Percentiles rank a stretch among this genome's conserved stretches.
Conservation (phyloP, 2,113 vertebrate genomes). For the Rhegmatorhina hoffmannsi region DNA sequence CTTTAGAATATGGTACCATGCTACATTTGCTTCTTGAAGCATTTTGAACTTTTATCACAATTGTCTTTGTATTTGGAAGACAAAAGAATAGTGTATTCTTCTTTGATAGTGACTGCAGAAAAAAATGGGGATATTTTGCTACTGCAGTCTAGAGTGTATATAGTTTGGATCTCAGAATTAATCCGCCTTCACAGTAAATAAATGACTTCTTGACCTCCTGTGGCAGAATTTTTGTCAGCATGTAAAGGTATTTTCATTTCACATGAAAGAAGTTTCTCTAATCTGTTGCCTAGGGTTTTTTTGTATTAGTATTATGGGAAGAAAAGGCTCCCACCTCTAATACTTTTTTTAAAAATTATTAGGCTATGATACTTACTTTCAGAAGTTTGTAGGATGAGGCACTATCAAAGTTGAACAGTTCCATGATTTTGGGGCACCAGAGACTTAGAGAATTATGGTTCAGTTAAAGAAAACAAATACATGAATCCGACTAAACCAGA, state of each 20-base stretch:
- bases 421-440: neutral
- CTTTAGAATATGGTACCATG: slow-evolving; percentile 74
- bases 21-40: slow-evolving; percentile 69
- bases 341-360: neutral
- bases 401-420: slow-evolving; percentile 7
- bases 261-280: slow-evolving; percentile 45
- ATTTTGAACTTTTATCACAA: slow-evolving; percentile 67
- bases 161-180: slow-evolving; percentile 25
- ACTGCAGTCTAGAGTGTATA: neutral
- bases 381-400: neutral
- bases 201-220: slow-evolving; percentile 27
- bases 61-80: slow-evolving; percentile 61
- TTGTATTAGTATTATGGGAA: neutral
- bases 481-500: neutral
- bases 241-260: slow-evolving; percentile 46
- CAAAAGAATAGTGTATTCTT: slow-evolving; percentile 35
- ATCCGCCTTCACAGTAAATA: slow-evolving; percentile 7
- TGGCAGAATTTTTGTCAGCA: slow-evolving; percentile 34
- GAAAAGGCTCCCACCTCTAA: neutral
- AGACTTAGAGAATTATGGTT: neutral
- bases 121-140: slow-evolving; percentile 34
- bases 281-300: slow-evolving; percentile 15
- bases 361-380: neutral
- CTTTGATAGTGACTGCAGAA: slow-evolving; percentile 36
- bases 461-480: neutral